phyloP scores from a whole-genome alignment of 2,888 invertebrate genomes.

The Apodemia mormo region DNA sequence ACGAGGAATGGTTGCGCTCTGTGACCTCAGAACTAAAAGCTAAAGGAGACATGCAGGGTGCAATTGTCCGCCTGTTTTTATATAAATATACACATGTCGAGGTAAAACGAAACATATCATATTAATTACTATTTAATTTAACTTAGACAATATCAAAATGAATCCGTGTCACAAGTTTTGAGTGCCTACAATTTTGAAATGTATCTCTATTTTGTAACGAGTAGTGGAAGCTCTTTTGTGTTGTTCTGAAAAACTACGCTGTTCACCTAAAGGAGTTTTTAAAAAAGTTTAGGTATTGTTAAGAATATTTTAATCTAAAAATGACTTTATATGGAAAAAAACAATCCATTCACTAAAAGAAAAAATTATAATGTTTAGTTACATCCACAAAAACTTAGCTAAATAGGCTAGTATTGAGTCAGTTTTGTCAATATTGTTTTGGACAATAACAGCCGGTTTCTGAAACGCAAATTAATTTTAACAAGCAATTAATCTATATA shows the following conservation, averaged over 20 bases:
- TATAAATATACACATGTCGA: constrained; percentile 46
- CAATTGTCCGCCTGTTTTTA: constrained; percentile 52
- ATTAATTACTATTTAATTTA: constrained; percentile 43
- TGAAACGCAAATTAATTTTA: too few relatives aligned
- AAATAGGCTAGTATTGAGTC: too few relatives aligned
- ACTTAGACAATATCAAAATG: constrained; percentile 39
- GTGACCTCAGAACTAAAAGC: constrained; percentile 58
- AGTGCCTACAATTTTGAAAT: constrained; percentile 24
- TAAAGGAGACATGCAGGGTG: constrained; percentile 45
- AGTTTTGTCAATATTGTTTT: too few relatives aligned
- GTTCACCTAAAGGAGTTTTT: background rate
- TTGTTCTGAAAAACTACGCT: background rate
- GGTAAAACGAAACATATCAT: constrained; percentile 59
- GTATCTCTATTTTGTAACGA: constrained; percentile 23
- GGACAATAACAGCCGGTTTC: too few relatives aligned
- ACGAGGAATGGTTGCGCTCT: constrained; percentile 90
- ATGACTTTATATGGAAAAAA: background rate
- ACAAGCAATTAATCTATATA: too few relatives aligned
- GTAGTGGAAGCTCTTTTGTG: background rate
- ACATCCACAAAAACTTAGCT: too few relatives aligned
- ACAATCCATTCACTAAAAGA: too few relatives aligned
- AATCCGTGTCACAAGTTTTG: constrained; percentile 40
- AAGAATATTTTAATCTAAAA: background rate
- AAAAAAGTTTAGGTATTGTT: background rate
- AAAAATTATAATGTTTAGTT: too few relatives aligned